Evolutionary conservation across 2,888 invertebrate species (phyloP).

Genomic region (Thymelicus sylvestris): DNA sequence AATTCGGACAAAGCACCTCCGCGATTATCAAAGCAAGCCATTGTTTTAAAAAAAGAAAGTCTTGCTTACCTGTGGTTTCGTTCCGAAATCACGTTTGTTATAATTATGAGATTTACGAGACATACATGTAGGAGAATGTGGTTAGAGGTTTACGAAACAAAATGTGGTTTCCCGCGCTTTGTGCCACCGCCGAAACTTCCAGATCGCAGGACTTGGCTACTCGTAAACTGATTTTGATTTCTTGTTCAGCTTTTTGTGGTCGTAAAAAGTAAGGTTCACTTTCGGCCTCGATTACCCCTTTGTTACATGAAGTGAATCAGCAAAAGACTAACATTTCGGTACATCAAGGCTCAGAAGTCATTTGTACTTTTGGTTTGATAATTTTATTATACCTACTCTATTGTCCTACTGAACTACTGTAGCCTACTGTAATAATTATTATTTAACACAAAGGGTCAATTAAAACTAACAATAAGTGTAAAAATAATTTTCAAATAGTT

Average conservation of each 20-base stretch:
- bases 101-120: slow-evolving; percentile 54
- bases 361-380: slow-evolving; percentile 1
- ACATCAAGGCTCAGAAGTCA: slow-evolving; percentile 22
- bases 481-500: no score
- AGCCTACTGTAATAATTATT: no score
- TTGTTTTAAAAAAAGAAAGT: slow-evolving; percentile 36
- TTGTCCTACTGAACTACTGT: no score
- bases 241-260: slow-evolving; percentile 71
- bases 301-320: slow-evolving; percentile 58
- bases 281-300: slow-evolving; percentile 57
- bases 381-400: background rate
- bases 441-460: no score
- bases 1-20: slow-evolving; percentile 29
- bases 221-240: slow-evolving; percentile 76
- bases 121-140: slow-evolving; percentile 58
- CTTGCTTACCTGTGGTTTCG: slow-evolving; percentile 31
- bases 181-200: slow-evolving; percentile 68
- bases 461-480: no score
- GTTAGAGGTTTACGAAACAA: slow-evolving; percentile 50
- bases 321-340: slow-evolving; percentile 32
- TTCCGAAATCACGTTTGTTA: slow-evolving; percentile 55
- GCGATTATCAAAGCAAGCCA: slow-evolving; percentile 32
- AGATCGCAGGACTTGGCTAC: slow-evolving; percentile 63
- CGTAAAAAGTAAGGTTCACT: slow-evolving; percentile 69
- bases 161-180: slow-evolving; percentile 57